A percentile compares a stretch with the other conserved stretches of the same genome.
Evolutionary conservation across 2,888 invertebrate genomes (phyloP).

Genomic region (Lobophora halterata): DNA sequence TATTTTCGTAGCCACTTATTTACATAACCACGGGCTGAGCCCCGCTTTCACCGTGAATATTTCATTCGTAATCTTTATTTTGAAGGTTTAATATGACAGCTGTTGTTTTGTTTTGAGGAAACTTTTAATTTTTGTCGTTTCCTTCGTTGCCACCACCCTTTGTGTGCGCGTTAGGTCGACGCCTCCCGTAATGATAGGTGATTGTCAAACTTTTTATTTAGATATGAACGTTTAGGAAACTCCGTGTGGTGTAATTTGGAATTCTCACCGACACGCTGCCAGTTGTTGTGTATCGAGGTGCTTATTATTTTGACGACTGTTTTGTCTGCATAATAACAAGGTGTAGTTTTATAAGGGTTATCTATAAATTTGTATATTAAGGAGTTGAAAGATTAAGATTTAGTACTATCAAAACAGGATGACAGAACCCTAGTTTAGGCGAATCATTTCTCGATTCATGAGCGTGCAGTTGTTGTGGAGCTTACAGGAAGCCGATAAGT

Average conservation of each 20-base stretch:
- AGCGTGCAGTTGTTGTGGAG: conserved; percentile 44
- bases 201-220: conserved; percentile 64
- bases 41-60: conserved; percentile 80
- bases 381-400: conserved; percentile 13
- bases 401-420: too few species aligned
- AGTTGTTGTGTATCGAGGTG: conserved; percentile 56
- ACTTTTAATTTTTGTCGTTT: conserved; percentile 78
- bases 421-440: too few species aligned
- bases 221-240: conserved; percentile 66
- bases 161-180: conserved; percentile 63
- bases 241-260: conserved; percentile 65
- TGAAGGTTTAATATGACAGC: conserved; percentile 80
- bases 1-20: conserved; percentile 80
- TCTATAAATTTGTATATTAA: conserved; percentile 21
- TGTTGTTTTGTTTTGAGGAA: conserved; percentile 77
- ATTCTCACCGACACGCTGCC: conserved; percentile 56
- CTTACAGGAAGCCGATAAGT: conserved; percentile 68
- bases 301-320: conserved; percentile 67
- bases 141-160: conserved; percentile 64
- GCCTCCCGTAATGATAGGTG: conserved; percentile 75
- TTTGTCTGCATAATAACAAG: conserved; percentile 44
- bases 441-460: conserved; percentile 22
- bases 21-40: conserved; percentile 77
- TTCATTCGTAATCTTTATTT: conserved; percentile 79
- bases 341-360: conserved; percentile 37